Base-by-base conservation (phyloP, 2,888 invertebrate genomes). In the Macrosoma leucophasiata region DNA sequence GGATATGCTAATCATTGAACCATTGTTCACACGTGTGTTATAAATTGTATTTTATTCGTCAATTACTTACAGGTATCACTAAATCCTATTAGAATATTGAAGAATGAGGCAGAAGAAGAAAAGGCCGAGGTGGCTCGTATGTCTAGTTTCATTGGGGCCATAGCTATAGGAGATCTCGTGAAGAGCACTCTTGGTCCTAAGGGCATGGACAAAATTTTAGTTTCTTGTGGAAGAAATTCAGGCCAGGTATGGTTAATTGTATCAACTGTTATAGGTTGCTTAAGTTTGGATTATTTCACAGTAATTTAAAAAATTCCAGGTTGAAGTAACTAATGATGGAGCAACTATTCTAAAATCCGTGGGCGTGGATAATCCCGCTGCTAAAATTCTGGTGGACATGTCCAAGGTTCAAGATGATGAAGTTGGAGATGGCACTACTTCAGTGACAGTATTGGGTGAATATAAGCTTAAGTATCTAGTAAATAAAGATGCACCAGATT, bases 351-450 rank as follows among this genome's bases (percentile, higher is more conserved):
- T 99, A 33, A 95, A 97, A 71, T 90, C 95, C 0, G 90, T 99
- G 36, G 98, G 98, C 33, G 95, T 99, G 10, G 98, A 99, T 68
- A 99, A 99, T 77, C 98, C 99, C 12, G 98, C 99, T 15, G 98
- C 98, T 1, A 99, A 99, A 82, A 95, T 99, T 58, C 86, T 99
- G 29, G 97, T 99, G n/a, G 97, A 99, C 52, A 98, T 99, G 90
- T 95, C 98, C 8, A 94, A 95, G 76, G 97, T 97, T 2, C 99
- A 99, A 70, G 99, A 99, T 82, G 97, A 97, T 67, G 99, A 99
- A 87, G 98, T 99, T 38, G 99, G 99, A 24, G 99, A 99, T 88
- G 99, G 99, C 8, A 99, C 99, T n/a, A 99, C 99, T 21, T 98
- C 98, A 1, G 99, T 99, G 0, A 96, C 98, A 32, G 98, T 97